These are phyloP conservation scores for Trypoxylon attenuatum DNA, from an alignment of 2,888 invertebrate genomes.

Conservation along the genomic window DNA sequence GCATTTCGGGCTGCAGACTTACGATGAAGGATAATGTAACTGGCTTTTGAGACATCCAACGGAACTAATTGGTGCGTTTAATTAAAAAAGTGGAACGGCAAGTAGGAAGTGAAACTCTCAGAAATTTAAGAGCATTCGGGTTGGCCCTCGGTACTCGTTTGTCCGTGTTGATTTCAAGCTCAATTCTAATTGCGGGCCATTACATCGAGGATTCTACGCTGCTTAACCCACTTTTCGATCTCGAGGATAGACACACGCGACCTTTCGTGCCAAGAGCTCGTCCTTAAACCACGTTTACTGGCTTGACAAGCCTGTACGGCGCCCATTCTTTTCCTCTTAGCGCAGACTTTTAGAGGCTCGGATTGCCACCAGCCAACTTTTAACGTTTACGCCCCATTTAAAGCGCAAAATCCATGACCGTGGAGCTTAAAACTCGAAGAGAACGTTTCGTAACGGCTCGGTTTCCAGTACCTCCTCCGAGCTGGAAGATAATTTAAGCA, in stretches of 20 bases:
- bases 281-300: constrained; percentile 49
- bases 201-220: constrained; percentile 37
- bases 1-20: too few species aligned
- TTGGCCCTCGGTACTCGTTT: neutral
- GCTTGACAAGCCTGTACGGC: constrained; percentile 16
- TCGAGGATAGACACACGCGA: constrained; percentile 62
- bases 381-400: too few species aligned
- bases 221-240: constrained; percentile 52
- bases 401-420: too few species aligned
- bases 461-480: too few species aligned
- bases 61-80: neutral
- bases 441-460: too few species aligned
- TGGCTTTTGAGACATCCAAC: neutral
- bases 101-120: neutral
- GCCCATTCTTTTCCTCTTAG: constrained; percentile 2
- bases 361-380: neutral
- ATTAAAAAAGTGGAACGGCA: constrained; percentile 14
- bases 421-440: too few species aligned
- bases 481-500: too few species aligned
- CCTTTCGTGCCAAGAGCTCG: constrained; percentile 64
- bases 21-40: neutral
- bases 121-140: constrained; percentile 7
- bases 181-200: constrained; percentile 43
- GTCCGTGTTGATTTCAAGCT: constrained; percentile 22
- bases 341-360: neutral